Percentiles rank a stretch among this genome's conserved stretches.
Conservation (phyloP, 35 echinoderm and acorn worm species). For the Eucidaris tribuloides region DNA sequence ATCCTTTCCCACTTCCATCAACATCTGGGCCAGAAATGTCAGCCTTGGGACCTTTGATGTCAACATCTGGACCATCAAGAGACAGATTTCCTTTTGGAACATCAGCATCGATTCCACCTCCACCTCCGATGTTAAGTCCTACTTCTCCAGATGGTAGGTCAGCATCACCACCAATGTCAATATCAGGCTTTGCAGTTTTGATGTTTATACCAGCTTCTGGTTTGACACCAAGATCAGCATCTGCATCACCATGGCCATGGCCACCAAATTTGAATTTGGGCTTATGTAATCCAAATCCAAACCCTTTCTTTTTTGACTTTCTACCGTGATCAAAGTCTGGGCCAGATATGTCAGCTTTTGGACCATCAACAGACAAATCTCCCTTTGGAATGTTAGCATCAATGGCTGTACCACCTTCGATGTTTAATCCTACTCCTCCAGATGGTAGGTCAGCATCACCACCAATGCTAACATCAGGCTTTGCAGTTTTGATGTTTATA, state of each 20-base stretch:
- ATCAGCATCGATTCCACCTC: constrained; percentile 15
- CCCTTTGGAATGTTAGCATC: constrained; percentile 31
- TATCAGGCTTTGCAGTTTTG: constrained; percentile 1
- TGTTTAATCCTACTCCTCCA: neutral
- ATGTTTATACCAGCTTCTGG: constrained; percentile 58
- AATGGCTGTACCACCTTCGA: constrained; percentile 14
- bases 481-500: too few species aligned
- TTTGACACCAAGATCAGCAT: neutral
- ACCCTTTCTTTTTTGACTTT: constrained; percentile 20
- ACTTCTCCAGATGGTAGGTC: constrained; percentile 11
- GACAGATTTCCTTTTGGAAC: constrained; percentile 28
- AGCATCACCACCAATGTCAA: constrained; percentile 8
- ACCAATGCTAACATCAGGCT: constrained; percentile 25
- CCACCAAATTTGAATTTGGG: constrained; percentile 14
- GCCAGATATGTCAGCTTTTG: constrained; percentile 16
- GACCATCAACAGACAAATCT: constrained; percentile 9
- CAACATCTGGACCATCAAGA: constrained; percentile 28
- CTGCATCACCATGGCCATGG: neutral
- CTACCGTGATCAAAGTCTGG: constrained; percentile 12
- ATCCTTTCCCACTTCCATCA: too few species aligned
- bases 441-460: constrained; percentile 33
- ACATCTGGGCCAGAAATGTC: too few species aligned
- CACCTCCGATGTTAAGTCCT: constrained; percentile 16
- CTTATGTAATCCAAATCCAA: constrained; percentile 15
- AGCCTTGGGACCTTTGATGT: constrained; percentile 40